phyloP scores from a whole-genome alignment of 2,113 vertebrate species.

The Callithrix jacchus region DNA sequence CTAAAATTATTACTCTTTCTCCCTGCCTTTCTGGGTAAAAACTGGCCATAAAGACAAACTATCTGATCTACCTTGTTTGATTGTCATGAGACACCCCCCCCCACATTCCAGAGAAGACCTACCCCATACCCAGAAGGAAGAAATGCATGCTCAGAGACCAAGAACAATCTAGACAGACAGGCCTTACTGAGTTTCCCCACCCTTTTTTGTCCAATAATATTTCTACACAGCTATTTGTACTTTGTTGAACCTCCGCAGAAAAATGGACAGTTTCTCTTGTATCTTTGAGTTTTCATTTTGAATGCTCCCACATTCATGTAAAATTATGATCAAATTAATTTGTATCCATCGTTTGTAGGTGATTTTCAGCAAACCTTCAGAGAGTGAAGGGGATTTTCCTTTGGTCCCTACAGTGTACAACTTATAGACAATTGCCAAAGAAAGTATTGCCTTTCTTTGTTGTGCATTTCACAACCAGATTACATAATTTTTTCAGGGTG shows the following conservation, averaged over 20 bases:
- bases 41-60: neutral
- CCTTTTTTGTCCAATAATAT: neutral
- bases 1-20: neutral
- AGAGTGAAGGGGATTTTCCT: neutral
- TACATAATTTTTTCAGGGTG: constrained; percentile 39
- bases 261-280: neutral
- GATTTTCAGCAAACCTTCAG: neutral
- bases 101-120: neutral
- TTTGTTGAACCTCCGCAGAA: neutral
- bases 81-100: neutral
- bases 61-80: neutral
- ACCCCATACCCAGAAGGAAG: neutral
- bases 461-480: constrained; percentile 59
- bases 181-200: neutral
- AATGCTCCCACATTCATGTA: neutral
- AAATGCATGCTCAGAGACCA: neutral
- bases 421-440: neutral
- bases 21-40: neutral
- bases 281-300: neutral
- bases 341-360: neutral
- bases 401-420: neutral
- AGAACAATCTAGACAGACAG: neutral
- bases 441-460: constrained; percentile 38
- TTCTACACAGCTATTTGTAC: neutral
- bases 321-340: neutral